Conservation (phyloP, 2,888 invertebrate species). For the Hanleya hanleyi region DNA sequence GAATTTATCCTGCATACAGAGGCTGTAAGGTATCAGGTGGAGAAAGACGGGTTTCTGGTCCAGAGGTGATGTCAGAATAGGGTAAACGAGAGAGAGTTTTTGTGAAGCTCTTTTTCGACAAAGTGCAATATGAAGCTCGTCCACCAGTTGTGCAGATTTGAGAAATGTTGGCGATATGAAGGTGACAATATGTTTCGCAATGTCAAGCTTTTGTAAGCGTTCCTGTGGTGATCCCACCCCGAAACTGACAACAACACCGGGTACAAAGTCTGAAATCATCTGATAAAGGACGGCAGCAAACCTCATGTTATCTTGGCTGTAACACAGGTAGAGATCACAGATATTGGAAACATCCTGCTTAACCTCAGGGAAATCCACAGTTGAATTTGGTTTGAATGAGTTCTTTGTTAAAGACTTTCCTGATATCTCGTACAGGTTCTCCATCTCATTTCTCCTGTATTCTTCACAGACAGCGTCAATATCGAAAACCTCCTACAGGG, state of each 20-base stretch:
- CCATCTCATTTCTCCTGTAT: not conserved
- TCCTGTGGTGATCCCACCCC: conserved; percentile 33
- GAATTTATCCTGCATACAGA: conserved; percentile 40
- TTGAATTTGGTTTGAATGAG: not conserved
- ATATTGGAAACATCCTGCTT: not conserved
- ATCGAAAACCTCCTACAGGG: not conserved
- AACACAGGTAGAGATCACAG: conserved; percentile 31
- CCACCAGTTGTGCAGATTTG: conserved; percentile 47
- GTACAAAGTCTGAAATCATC: conserved; percentile 14
- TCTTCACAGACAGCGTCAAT: not conserved
- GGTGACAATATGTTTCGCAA: conserved; percentile 53
- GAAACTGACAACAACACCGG: conserved; percentile 32
- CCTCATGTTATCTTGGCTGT: conserved; percentile 27
- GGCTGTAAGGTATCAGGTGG: conserved; percentile 43
- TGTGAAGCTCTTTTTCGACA: conserved; percentile 48
- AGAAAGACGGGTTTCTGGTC: conserved; percentile 40
- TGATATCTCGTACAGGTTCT: not conserved
- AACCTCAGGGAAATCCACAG: too few species aligned
- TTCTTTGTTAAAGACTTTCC: not conserved
- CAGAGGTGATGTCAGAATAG: conserved; percentile 36
- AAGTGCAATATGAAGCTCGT: conserved; percentile 62
- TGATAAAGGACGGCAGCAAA: conserved; percentile 29
- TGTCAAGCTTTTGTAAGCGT: conserved; percentile 47
- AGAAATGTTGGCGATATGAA: conserved; percentile 58
- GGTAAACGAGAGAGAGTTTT: conserved; percentile 43